Evolutionary conservation across 2,888 invertebrate species (phyloP).

Genomic region (Gisinianus flammeolus): DNA sequence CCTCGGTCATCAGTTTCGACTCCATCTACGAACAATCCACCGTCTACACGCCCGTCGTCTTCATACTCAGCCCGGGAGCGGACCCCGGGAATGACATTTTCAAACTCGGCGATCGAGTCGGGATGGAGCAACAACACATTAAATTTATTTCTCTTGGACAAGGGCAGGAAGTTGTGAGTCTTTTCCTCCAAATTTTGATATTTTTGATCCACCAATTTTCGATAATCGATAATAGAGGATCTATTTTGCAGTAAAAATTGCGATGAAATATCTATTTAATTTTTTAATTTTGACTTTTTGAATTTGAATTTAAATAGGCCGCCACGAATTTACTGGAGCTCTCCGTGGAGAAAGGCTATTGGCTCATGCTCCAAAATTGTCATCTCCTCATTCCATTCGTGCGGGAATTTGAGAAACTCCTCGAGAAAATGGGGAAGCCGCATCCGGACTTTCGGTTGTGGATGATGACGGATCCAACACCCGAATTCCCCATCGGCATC

Average conservation of each 20-base stretch:
- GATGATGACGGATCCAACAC: constrained; percentile 89
- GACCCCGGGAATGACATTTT: constrained; percentile 88
- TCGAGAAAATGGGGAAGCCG: constrained; percentile 79
- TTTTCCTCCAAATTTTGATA: constrained; percentile 51
- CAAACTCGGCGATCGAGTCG: constrained; percentile 73
- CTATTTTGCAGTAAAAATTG: background rate
- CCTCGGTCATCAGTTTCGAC: constrained; percentile 83
- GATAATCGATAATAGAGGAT: background rate
- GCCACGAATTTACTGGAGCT: constrained; percentile 74
- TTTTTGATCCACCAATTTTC: background rate
- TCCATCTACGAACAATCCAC: constrained; percentile 84
- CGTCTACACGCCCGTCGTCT: constrained; percentile 84
- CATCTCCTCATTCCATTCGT: constrained; percentile 83
- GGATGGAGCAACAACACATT: constrained; percentile 75
- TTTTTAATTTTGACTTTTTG: background rate
- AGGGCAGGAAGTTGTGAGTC: constrained; percentile 89
- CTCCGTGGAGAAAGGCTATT: constrained; percentile 78
- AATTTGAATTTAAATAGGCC: constrained; percentile 63
- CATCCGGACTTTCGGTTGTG: constrained; percentile 91
- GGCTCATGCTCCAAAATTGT: constrained; percentile 93
- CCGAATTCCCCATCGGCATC: constrained; percentile 86
- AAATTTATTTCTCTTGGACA: constrained; percentile 90
- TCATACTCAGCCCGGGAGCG: constrained; percentile 91
- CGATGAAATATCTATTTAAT: background rate
- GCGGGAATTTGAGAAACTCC: constrained; percentile 78